phyloP scores from a whole-genome alignment of 2,113 vertebrate genomes.

The Zapornia atra region DNA sequence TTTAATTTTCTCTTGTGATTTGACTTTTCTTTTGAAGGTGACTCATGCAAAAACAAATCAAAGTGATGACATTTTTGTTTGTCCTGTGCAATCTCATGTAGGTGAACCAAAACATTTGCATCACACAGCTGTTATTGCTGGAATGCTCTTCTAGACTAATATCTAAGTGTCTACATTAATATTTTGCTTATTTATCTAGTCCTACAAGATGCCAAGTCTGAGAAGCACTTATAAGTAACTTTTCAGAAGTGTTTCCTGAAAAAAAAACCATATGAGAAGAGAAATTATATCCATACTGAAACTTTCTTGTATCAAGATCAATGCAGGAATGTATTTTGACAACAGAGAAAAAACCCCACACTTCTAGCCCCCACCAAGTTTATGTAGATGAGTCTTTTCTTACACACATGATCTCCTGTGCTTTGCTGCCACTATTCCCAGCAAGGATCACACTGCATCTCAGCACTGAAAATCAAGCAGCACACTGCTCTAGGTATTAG shows the following conservation, averaged over 20 bases:
- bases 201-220: not conserved
- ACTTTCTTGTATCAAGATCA: not conserved
- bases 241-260: not conserved
- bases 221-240: not conserved
- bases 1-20: conserved; percentile 8
- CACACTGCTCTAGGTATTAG: not conserved
- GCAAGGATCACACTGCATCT: fast-evolving
- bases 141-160: not conserved
- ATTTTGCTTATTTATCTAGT: not conserved
- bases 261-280: not conserved
- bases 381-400: not conserved
- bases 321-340: not conserved
- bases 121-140: not conserved
- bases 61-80: not conserved
- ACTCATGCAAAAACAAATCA: not conserved
- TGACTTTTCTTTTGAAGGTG: not conserved
- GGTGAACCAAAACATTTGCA: not conserved
- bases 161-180: not conserved
- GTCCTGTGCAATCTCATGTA: not conserved
- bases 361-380: not conserved
- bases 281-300: not conserved
- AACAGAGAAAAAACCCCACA: not conserved
- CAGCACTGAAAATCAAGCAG: not conserved
- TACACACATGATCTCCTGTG: not conserved
- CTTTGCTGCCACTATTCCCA: not conserved